Evolutionary conservation across 2,888 invertebrate species (phyloP), one percentile per base, ranked within the genome.

Genomic region (Caradrina kadenii): DNA sequence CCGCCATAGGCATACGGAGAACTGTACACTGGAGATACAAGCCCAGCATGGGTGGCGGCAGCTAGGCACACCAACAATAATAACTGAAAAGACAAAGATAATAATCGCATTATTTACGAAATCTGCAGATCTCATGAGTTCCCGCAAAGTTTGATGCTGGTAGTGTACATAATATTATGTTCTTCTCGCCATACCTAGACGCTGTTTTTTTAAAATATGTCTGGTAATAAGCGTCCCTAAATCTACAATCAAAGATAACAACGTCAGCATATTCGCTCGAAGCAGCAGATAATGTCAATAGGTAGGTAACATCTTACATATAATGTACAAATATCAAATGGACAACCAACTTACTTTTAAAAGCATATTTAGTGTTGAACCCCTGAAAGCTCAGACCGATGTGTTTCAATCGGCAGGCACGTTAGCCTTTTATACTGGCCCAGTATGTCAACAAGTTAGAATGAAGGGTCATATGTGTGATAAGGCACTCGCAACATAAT

Each of bases 361-460:
- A 85, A 93, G 84, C 93, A 94, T 95, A 80, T 85, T 92, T 88
- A 81, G 83, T 87, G 87, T 89, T 87, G 68, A 83, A 89, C 84
- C 85, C 89, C 85, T 82, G 85, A 87, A 89, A 88, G 89, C 87
- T 91, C 82, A 75, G 84, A 80, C 83, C 82, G 87, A 89, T 93
- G 87, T 95, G 93, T 79, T 76, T 81, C 74, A 76, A 73, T 69
- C 64, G 73, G 75, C 74, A 73, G 82, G 72, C 74, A 76, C 80
- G 77, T 85, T 67, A 82, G 83, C 90, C 94, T 94, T 95, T 90
- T 95, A 95, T 95, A 95, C 83, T 75, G 70, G 71, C 76, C 76
- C 81, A 78, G 81, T 86, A 84, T 85, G 85, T 81, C 86, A 87
- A 86, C 82, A 79, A 86, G 81, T 87, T 81, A 80, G 69, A 86